Base-by-base conservation (phyloP, 1,140 invertebrate species). In the Drosophila tani region DNA sequence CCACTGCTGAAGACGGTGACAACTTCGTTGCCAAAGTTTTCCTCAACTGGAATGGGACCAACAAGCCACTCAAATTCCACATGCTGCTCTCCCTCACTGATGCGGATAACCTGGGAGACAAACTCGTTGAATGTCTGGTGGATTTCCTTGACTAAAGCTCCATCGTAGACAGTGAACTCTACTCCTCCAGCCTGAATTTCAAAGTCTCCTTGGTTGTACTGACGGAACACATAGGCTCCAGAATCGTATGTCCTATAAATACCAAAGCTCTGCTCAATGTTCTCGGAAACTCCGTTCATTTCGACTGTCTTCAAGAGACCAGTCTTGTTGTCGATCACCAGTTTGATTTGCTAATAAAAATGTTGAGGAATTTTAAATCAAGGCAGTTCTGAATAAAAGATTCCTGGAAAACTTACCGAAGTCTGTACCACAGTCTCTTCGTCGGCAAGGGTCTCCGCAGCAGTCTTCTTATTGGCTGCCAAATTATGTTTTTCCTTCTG, bases 31-130 rank as follows among this genome's bases (percentile, higher is more conserved):
- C 97, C 97, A 53, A 95, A 91, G 0, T 93, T 91, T 85, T 98
- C 96, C 0, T 82, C 93, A n/a, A 97, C 94, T 8, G 98, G 98
- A 76, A 99, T 97, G 0, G 98, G 98, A 46, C 98, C 99, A 69
- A 99, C 94, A 1, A 98, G 93, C 97, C 98, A 99, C 84, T 99
- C 96, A 62, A 99, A 95, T 93, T 99, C 98, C 1, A 97, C 93
- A 50, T 94, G 93, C 49, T 95, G 94, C 41, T 95, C 94, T 4
- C 92, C 93, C 0, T 95, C 94, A 73, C 97, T 97, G 1, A 98
- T 81, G 63, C 98, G 93, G 24, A 98, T 94, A 1, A 97, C 95
- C 94, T 99, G 96, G 24, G 95, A 96, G 1, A 97, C 93, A 96
- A 96, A 99, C 11, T 96, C 94, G 53, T 94, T 95, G 75, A 96